A percentile compares a stretch with the other conserved stretches of the same genome.
Evolutionary conservation across 1,140 invertebrate genomes (phyloP).

Genomic region (Plutomurus gul): DNA sequence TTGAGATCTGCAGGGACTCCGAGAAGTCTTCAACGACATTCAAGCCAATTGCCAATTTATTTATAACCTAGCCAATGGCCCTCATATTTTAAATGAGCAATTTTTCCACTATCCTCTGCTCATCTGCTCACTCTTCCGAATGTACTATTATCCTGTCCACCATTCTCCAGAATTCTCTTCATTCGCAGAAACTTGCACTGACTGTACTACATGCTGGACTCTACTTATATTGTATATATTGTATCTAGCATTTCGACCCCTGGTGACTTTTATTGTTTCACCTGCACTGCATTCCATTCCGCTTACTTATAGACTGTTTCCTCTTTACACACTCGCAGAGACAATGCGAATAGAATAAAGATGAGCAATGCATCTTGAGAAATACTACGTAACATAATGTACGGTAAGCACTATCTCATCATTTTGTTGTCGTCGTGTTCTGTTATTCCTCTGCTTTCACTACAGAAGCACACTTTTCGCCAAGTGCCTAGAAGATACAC

Average conservation of each 20-base stretch:
- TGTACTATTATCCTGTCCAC: background rate
- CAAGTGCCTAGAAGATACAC: background rate
- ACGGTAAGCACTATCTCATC: background rate
- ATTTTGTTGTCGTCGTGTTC: slow-evolving; percentile 2
- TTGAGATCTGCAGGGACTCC: slow-evolving; percentile 4
- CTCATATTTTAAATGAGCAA: slow-evolving; percentile 40
- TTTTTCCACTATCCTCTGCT: slow-evolving; percentile 26
- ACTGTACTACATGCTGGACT: slow-evolving; percentile 4
- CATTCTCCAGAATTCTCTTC: background rate
- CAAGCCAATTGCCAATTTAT: slow-evolving; percentile 42
- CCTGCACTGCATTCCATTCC: slow-evolving; percentile 18
- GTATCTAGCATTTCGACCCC: background rate
- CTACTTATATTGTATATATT: too few species aligned
- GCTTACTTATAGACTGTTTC: background rate
- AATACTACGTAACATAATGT: background rate
- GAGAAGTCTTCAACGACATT: slow-evolving; percentile 18
- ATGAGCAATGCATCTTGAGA: background rate
- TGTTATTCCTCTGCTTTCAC: background rate
- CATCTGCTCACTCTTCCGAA: slow-evolving; percentile 24
- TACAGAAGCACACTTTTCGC: background rate
- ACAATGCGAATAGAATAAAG: slow-evolving; percentile 12
- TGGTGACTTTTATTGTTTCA: slow-evolving; percentile 1
- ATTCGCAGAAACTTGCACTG: background rate
- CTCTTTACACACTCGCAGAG: background rate
- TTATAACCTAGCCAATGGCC: slow-evolving; percentile 41